Conservation (phyloP, 35 echinoderm and acorn worm genomes). For the Hemicentrotus pulcherrimus region DNA sequence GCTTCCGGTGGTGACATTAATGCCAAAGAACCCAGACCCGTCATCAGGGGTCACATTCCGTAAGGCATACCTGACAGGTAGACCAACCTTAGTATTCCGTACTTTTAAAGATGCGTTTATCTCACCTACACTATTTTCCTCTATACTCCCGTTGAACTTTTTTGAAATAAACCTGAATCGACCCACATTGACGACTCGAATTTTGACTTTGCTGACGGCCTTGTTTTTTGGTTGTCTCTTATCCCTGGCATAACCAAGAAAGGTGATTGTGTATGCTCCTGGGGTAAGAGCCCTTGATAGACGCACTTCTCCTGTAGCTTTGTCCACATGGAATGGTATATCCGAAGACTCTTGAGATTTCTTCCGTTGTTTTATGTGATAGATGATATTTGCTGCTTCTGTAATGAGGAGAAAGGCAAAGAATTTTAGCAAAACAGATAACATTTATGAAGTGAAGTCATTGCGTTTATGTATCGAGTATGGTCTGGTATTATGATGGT, state of each 20-base stretch:
- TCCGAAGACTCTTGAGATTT: background rate
- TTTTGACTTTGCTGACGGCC: constrained; percentile 40
- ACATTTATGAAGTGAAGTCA: background rate
- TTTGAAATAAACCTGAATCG: constrained; percentile 37
- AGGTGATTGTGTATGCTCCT: background rate
- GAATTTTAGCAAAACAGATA: background rate
- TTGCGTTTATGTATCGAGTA: background rate
- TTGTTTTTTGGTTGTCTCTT: constrained; percentile 53
- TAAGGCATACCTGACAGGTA: constrained; percentile 13
- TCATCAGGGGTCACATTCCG: constrained; percentile 45
- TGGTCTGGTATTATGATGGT: too few relatives aligned
- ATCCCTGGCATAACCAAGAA: constrained; percentile 51
- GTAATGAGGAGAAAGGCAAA: background rate
- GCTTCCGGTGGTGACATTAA: constrained; percentile 58
- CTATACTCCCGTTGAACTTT: constrained; percentile 54
- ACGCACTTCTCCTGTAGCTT: constrained; percentile 47
- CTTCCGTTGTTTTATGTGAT: constrained; percentile 52
- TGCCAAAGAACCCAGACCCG: constrained; percentile 50
- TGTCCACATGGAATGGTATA: constrained; percentile 34
- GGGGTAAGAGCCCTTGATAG: constrained; percentile 28
- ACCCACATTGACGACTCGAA: constrained; percentile 43
- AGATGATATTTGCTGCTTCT: constrained; percentile 54
- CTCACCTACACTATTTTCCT: constrained; percentile 64
- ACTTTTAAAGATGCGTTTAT: constrained; percentile 58
- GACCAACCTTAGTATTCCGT: constrained; percentile 16